These are phyloP conservation scores for Sicus ferrugineus DNA, from an alignment of 2,888 invertebrate genomes.

Conservation along the genomic window DNA sequence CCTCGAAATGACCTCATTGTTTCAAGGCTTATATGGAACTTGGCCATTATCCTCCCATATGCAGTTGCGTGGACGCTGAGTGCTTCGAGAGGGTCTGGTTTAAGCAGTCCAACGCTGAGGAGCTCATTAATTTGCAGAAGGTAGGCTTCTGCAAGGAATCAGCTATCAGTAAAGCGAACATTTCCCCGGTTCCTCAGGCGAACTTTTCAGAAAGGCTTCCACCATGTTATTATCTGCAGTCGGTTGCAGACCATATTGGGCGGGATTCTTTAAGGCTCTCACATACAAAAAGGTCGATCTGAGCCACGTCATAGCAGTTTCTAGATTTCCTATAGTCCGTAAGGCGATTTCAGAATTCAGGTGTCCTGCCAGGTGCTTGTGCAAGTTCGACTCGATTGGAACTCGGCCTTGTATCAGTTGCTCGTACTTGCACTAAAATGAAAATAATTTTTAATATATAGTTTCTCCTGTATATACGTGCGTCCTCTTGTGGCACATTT, in stretches of 20 bases:
- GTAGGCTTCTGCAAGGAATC: slow-evolving; percentile 71
- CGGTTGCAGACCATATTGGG: slow-evolving; percentile 69
- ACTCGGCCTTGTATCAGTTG: slow-evolving; percentile 76
- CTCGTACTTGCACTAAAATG: slow-evolving; percentile 72
- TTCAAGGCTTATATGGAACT: slow-evolving; percentile 74
- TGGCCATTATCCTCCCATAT: slow-evolving; percentile 76
- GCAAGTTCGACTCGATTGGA: slow-evolving; percentile 77
- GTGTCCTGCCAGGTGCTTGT: slow-evolving; percentile 78
- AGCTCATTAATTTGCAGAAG: slow-evolving; percentile 75
- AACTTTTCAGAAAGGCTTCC: slow-evolving; percentile 76
- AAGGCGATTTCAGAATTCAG: slow-evolving; percentile 82
- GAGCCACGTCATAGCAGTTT: slow-evolving; percentile 79
- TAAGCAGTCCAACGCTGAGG: slow-evolving; percentile 71
- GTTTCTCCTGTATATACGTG: no score
- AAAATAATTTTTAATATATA: neutral
- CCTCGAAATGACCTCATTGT: slow-evolving; percentile 78
- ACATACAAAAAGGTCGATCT: slow-evolving; percentile 80
- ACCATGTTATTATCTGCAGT: slow-evolving; percentile 68
- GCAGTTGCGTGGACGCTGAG: slow-evolving; percentile 71
- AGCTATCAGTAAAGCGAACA: slow-evolving; percentile 5
- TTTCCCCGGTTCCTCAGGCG: slow-evolving; percentile 42
- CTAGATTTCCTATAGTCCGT: slow-evolving; percentile 75
- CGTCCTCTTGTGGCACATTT: no score
- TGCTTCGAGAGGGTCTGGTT: slow-evolving; percentile 68
- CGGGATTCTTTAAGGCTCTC: slow-evolving; percentile 75